Base-by-base conservation (phyloP, 1,140 invertebrate genomes). In the Olivierus martensii region DNA sequence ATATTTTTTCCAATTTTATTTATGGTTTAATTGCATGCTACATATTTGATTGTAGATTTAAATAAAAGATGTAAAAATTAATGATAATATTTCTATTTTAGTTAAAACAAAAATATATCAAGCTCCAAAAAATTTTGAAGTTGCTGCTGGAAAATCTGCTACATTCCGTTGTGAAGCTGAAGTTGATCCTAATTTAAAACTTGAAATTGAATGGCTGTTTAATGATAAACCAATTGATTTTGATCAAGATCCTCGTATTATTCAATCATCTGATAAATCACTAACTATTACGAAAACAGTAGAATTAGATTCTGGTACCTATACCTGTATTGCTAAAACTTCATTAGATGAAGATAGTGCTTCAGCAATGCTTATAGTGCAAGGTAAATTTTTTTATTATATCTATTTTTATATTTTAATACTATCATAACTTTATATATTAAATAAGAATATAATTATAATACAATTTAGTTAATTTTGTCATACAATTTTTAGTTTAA, bases 311-410 rank as follows among this genome's bases (percentile, higher is more conserved):
- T 94, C 94, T 10, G 93, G 92, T 12, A 79, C 78, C 44, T 98
- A 98, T 64, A 96, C 92, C 0, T 99, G 95, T 71, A 78, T 93
- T n/a, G 94, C 93, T 2, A 76, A 73, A 41, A 98, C 94, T 2
- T 78, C 82, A 5, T 72, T 97, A 17, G 95, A 98, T 67, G 77
- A 84, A 59, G 81, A 82, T 1, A 76, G 75, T 6, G 85, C 87
- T 0, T 75, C 79, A 58, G 92, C 94, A 7, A 88, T 85, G 47
- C 73, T 99, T 1, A 90, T 79, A 52, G 93, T 99, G 5, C 91
- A 96, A 76, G 83, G 81, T 81, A 55, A 57, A 22, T 21, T 49
- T n/a, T 10, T 44, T 46, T 22, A 38, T 35, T 35, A 18, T 41
- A 44, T 42, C 0, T 43, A 34, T 19, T 37, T 5, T 6, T 28